Conservation (phyloP, 64 coral and sea anemone species). For the Pachyseris speciosa region DNA sequence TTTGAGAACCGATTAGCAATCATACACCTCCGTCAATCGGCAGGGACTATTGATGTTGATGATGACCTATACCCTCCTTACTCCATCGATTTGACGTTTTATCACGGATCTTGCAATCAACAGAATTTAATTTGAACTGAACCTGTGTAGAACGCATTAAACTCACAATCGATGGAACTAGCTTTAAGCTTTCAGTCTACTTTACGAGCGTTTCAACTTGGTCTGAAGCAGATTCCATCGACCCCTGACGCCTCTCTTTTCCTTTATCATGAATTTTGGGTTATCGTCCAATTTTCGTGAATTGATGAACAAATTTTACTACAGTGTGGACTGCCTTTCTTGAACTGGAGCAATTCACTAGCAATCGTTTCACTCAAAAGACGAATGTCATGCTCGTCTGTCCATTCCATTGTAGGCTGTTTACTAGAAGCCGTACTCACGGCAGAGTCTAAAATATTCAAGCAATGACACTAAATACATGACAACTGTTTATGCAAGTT, state of each 20-base stretch:
- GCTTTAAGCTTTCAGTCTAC: constrained; percentile 22
- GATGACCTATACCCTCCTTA: no score
- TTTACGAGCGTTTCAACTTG: constrained; percentile 47
- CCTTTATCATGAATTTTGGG: constrained; percentile 51
- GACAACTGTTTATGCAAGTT: not conserved
- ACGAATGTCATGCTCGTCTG: constrained; percentile 29
- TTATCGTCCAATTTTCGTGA: not conserved
- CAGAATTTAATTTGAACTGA: no score
- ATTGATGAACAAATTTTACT: not conserved
- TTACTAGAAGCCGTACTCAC: not conserved
- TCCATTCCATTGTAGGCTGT: constrained; percentile 13
- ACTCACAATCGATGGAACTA: constrained; percentile 40
- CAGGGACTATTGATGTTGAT: no score
- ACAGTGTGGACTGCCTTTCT: constrained; percentile 23
- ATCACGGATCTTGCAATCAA: no score
- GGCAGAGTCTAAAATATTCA: not conserved
- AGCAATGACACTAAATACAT: not conserved
- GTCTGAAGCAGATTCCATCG: constrained; percentile 59
- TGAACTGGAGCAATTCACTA: constrained; percentile 19
- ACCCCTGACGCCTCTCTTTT: constrained; percentile 41
- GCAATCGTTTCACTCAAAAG: constrained; percentile 15
- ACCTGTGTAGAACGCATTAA: no score
- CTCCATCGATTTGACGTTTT: no score
- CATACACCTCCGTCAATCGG: no score
- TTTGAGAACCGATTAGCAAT: no score